Percentiles rank a stretch among this genome's conserved stretches.
These are phyloP conservation scores for Trachymyrmex septentrionalis DNA, from an alignment of 1,140 invertebrate species.

Conservation along the genomic window DNA sequence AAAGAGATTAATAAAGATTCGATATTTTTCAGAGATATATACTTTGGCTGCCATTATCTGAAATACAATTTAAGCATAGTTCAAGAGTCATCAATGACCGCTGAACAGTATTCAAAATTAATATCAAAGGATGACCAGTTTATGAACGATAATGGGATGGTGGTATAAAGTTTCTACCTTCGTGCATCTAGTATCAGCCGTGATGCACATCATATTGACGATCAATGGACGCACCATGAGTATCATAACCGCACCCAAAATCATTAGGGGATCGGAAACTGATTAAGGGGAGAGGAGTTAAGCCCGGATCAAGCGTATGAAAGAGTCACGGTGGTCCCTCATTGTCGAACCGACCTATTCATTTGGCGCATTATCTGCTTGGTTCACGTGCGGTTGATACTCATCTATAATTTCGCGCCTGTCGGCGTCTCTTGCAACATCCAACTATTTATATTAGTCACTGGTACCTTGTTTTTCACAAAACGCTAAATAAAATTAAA, in stretches of 20 bases:
- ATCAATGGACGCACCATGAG: conserved; percentile 48
- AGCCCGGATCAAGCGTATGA: conserved; percentile 79
- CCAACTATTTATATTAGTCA: conserved; percentile 41
- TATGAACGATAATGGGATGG: conserved; percentile 38
- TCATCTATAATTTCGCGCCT: conserved; percentile 83
- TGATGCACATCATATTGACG: conserved; percentile 38
- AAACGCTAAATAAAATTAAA: conserved; percentile 77
- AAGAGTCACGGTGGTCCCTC: conserved; percentile 84
- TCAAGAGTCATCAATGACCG: conserved; percentile 23
- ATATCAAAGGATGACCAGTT: conserved; percentile 46
- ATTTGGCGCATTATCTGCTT: conserved; percentile 83
- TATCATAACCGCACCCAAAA: conserved; percentile 79
- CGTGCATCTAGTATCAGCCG: conserved; percentile 45
- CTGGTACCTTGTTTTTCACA: conserved; percentile 20
- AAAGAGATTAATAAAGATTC: background rate
- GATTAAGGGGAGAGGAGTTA: conserved; percentile 82
- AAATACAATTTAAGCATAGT: background rate
- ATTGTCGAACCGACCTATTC: conserved; percentile 83
- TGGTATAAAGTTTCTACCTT: conserved; percentile 57
- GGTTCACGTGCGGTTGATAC: conserved; percentile 84
- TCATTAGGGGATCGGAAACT: conserved; percentile 85
- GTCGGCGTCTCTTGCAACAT: conserved; percentile 53
- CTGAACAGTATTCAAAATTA: conserved; percentile 32
- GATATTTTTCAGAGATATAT: background rate
- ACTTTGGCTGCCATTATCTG: background rate